phyloP scores from a whole-genome alignment of 2,797 vertebrate species.

The Sebastes trivittatus region DNA sequence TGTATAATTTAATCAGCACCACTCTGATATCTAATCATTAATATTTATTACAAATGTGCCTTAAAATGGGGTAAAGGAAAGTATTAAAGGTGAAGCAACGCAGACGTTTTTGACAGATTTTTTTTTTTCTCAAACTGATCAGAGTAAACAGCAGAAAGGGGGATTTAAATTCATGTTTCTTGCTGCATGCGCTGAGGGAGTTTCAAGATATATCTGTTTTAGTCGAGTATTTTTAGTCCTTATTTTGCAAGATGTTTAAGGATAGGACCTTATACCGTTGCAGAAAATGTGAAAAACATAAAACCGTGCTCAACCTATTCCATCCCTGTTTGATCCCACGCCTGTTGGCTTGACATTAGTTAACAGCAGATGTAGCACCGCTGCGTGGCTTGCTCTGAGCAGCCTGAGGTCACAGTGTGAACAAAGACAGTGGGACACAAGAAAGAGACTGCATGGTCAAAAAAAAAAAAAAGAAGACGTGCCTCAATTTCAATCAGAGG shows the following conservation, averaged over 20 bases:
- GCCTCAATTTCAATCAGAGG: slow-evolving; percentile 20
- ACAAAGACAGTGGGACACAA: slow-evolving; percentile 18
- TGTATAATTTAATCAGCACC: slow-evolving; percentile 77
- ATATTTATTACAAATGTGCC: slow-evolving; percentile 67
- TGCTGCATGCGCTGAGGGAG: not conserved
- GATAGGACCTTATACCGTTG: not conserved
- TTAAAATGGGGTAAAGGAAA: slow-evolving; percentile 36
- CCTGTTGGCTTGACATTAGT: slow-evolving; percentile 47
- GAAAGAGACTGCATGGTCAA: slow-evolving; percentile 16
- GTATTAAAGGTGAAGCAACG: slow-evolving; percentile 46
- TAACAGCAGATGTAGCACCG: slow-evolving; percentile 37
- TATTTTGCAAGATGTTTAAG: slow-evolving; percentile 25
- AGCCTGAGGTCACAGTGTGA: slow-evolving; percentile 42
- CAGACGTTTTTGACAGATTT: slow-evolving; percentile 21
- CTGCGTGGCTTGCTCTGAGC: slow-evolving; percentile 18
- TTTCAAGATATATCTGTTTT: not conserved
- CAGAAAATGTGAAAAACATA: slow-evolving; percentile 20
- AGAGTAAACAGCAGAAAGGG: slow-evolving; percentile 10
- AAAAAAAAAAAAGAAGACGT: not conserved
- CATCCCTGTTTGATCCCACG: slow-evolving; percentile 29
- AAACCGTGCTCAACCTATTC: slow-evolving; percentile 14
- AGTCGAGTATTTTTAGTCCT: not conserved
- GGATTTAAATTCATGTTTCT: slow-evolving; percentile 16
- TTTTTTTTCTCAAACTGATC: not conserved
- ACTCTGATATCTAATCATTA: slow-evolving; percentile 68